phyloP scores from a whole-genome alignment of 2,888 invertebrate species.

The Criorhina ranunculi region DNA sequence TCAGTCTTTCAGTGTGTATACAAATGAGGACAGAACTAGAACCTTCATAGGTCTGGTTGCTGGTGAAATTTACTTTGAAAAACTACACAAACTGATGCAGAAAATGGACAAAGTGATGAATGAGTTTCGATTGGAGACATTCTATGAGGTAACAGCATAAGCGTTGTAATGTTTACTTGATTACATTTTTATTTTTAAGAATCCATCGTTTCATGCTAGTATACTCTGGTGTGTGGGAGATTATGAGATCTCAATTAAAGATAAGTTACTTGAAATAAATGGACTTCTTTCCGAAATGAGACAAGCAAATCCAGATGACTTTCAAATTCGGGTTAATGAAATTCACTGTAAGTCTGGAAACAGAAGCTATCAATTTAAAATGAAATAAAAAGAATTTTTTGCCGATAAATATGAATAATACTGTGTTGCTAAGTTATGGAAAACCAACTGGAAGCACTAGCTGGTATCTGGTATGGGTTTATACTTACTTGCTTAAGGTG shows the following conservation, averaged over 20 bases:
- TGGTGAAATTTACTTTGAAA: constrained; percentile 86
- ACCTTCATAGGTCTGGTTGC: constrained; percentile 92
- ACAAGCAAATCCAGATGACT: constrained; percentile 83
- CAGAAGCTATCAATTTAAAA: constrained; percentile 87
- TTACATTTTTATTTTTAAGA: constrained; percentile 85
- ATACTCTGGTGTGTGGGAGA: constrained; percentile 92
- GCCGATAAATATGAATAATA: no score
- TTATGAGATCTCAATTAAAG: constrained; percentile 85
- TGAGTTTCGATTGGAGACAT: constrained; percentile 90
- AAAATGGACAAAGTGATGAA: constrained; percentile 88
- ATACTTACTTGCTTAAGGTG: no score
- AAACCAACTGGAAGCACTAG: no score
- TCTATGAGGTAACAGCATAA: constrained; percentile 88
- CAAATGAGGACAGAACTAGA: constrained; percentile 93
- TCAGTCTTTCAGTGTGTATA: constrained; percentile 88
- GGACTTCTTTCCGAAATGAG: constrained; percentile 82
- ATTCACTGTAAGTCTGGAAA: constrained; percentile 91
- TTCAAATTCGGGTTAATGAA: constrained; percentile 85
- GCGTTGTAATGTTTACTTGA: neutral
- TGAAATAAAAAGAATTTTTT: constrained; percentile 80
- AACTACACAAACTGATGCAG: constrained; percentile 86
- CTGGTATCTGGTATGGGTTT: no score
- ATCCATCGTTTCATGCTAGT: constrained; percentile 94
- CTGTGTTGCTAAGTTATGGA: no score
- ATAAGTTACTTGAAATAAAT: constrained; percentile 86